Evolutionary conservation across 2,797 vertebrate genomes (phyloP).

Genomic region (Cheirogaleus major): DNA sequence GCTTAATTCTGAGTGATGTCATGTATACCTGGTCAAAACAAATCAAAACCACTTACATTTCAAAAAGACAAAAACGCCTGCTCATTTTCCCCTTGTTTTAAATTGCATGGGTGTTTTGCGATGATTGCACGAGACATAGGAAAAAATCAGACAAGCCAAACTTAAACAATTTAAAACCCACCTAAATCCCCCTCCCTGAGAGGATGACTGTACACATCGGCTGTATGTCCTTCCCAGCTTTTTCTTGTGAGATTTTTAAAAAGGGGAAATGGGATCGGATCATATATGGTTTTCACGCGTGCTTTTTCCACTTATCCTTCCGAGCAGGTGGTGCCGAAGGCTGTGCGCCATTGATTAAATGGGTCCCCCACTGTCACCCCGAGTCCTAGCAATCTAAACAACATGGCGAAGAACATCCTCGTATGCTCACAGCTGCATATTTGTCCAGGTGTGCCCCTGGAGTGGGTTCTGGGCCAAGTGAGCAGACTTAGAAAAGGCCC

Average conservation of each 20-base stretch:
- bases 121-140: not conserved
- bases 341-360: rapidly evolving
- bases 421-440: rapidly evolving
- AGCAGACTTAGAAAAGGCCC: not conserved
- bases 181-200: not conserved
- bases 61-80: conserved; percentile 1
- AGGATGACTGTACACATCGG: not conserved
- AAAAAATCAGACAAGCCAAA: not conserved
- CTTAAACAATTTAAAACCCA: not conserved
- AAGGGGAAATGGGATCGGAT: not conserved
- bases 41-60: not conserved
- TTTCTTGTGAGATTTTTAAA: not conserved
- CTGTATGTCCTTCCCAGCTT: rapidly evolving
- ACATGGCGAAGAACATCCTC: rapidly evolving
- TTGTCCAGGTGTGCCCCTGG: rapidly evolving
- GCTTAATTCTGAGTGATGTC: not conserved
- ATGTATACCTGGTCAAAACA: not conserved
- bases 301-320: not conserved
- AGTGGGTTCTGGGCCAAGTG: not conserved
- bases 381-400: not conserved
- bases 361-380: not conserved
- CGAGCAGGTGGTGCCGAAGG: rapidly evolving
- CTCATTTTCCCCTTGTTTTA: not conserved
- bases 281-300: rapidly evolving
- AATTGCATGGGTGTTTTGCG: not conserved